phyloP scores from a whole-genome alignment of 2,888 invertebrate species.

The Eretmocerus hayati region DNA sequence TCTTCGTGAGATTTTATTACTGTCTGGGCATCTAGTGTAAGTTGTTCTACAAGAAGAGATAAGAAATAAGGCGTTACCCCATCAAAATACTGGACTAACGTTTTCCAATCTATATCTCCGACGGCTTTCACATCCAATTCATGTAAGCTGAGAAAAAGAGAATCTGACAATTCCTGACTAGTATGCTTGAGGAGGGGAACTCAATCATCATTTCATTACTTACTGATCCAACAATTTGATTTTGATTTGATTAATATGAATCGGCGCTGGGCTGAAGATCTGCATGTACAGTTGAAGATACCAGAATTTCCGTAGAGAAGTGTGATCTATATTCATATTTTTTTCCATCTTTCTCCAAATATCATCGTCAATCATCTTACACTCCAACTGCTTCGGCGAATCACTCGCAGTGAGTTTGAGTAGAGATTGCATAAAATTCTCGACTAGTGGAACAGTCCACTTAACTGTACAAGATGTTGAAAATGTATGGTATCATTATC shows the following conservation, averaged over 20 bases:
- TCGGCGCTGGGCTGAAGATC: slow-evolving; percentile 30
- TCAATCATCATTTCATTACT: slow-evolving; percentile 24
- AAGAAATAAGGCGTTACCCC: slow-evolving; percentile 32
- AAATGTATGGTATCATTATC: slow-evolving; percentile 1
- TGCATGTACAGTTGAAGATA: slow-evolving; percentile 34
- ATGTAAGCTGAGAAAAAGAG: slow-evolving; percentile 14
- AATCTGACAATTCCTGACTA: no score
- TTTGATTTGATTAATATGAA: slow-evolving; percentile 34
- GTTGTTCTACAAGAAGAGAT: no score
- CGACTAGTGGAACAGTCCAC: slow-evolving; percentile 29
- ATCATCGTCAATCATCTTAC: slow-evolving; percentile 28
- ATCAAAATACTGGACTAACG: slow-evolving; percentile 30
- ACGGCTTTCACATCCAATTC: slow-evolving; percentile 21
- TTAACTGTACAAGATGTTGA: slow-evolving; percentile 8
- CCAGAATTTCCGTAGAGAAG: slow-evolving; percentile 32
- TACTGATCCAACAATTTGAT: slow-evolving; percentile 38
- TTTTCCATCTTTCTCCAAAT: slow-evolving; percentile 35
- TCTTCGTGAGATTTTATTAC: no score
- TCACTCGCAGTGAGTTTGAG: slow-evolving; percentile 28
- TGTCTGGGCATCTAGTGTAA: no score
- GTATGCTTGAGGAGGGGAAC: no score
- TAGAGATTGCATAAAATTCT: slow-evolving; percentile 29
- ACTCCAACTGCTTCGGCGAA: slow-evolving; percentile 32
- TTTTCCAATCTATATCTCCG: slow-evolving; percentile 30
- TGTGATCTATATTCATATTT: slow-evolving; percentile 26